Percentiles rank a stretch among this genome's conserved stretches.
Conservation (phyloP, 1,140 invertebrate genomes). For the Drosophila eugracilis region DNA sequence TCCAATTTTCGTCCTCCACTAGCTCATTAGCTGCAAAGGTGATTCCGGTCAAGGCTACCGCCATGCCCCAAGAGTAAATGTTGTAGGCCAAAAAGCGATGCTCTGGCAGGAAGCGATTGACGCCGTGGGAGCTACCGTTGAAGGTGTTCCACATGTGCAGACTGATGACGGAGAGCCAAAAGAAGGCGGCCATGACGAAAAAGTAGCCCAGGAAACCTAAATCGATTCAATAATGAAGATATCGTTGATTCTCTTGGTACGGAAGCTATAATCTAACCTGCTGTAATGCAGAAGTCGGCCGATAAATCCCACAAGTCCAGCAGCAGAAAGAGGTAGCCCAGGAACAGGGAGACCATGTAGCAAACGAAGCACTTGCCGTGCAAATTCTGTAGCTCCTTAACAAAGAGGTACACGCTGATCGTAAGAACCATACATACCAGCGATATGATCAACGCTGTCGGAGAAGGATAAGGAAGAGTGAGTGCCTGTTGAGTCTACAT, state of each 20-base stretch:
- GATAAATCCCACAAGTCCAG: conserved; percentile 73
- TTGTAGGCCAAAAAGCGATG: conserved; percentile 88
- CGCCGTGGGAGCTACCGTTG: conserved; percentile 84
- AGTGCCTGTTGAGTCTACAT: too few species aligned
- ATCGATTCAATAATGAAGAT: neutral
- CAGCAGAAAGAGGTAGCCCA: conserved; percentile 87
- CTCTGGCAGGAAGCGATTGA: conserved; percentile 57
- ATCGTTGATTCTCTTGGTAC: neutral
- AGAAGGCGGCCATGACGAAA: conserved; percentile 90
- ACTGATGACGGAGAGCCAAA: conserved; percentile 92
- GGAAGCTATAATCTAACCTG: conserved; percentile 1
- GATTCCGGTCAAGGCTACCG: conserved; percentile 84
- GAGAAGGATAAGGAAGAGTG: too few species aligned
- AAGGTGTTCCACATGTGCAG: conserved; percentile 91
- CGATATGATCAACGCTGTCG: conserved; percentile 88
- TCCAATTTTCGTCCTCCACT: conserved; percentile 71
- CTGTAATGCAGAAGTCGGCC: neutral
- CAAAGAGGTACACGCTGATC: conserved; percentile 89
- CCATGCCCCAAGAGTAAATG: conserved; percentile 89
- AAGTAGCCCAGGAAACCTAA: conserved; percentile 89
- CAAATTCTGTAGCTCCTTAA: conserved; percentile 89
- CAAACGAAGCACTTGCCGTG: conserved; percentile 90
- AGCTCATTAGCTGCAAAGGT: conserved; percentile 62
- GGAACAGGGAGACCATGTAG: conserved; percentile 88
- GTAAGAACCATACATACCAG: conserved; percentile 89